A percentile compares a stretch with the other conserved stretches of the same genome.
These are phyloP conservation scores for Microcebus tavaratra DNA, from an alignment of 2,113 vertebrate genomes.

Conservation along the genomic window DNA sequence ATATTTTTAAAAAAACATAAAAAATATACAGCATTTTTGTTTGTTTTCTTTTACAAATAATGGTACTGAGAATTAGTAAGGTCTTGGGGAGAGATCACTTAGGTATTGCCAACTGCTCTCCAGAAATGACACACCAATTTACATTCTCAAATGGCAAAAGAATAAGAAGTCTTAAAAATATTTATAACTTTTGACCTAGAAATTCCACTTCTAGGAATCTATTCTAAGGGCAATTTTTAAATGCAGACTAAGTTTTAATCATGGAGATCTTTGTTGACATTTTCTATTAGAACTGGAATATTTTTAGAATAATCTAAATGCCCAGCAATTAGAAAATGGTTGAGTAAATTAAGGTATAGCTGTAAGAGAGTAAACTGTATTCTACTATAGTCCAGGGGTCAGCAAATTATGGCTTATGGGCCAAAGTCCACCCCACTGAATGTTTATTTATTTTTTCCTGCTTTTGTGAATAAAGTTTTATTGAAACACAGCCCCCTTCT, in stretches of 20 bases:
- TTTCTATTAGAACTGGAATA: neutral
- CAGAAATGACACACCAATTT: neutral
- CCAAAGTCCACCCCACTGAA: neutral
- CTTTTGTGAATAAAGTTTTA: neutral
- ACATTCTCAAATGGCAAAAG: neutral
- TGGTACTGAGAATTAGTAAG: neutral
- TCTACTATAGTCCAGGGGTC: neutral
- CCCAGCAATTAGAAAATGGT: neutral
- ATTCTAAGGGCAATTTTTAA: neutral
- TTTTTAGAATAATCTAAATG: neutral
- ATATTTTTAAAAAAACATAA: neutral
- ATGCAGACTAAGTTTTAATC: neutral
- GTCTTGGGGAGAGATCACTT: neutral
- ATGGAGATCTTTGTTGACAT: neutral
- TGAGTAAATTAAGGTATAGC: neutral
- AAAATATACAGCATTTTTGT: neutral
- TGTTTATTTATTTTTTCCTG: neutral
- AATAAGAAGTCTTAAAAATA: neutral
- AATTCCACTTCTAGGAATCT: constrained; percentile 19
- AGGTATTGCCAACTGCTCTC: neutral
- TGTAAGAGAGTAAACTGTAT: neutral
- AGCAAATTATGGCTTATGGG: neutral
- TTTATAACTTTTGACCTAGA: neutral
- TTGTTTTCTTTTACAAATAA: neutral
- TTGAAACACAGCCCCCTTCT: neutral